A percentile compares a stretch with the other conserved stretches of the same genome.
Evolutionary conservation across 2,113 vertebrate species (phyloP).

Genomic region (Poeciliopsis prolifica): DNA sequence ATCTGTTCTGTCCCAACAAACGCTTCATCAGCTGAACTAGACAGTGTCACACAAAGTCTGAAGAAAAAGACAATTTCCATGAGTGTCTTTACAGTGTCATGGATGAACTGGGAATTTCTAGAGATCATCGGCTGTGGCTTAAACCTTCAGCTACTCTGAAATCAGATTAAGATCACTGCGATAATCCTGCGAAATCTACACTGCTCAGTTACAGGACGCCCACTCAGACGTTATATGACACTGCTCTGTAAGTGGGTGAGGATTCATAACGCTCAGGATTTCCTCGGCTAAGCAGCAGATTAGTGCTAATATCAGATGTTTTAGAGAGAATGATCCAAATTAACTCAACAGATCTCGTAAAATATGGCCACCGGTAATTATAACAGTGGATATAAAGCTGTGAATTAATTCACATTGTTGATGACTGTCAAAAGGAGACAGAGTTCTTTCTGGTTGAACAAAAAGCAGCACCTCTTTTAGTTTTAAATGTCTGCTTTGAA

Average conservation of each 20-base stretch:
- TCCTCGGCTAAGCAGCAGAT: constrained; percentile 58
- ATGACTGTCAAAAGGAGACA: constrained; percentile 15
- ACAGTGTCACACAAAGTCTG: too few relatives aligned
- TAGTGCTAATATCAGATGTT: constrained; percentile 56
- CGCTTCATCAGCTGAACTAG: too few relatives aligned
- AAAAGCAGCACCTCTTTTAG: constrained; percentile 6
- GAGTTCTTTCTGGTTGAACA: background rate
- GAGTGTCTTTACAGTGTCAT: background rate
- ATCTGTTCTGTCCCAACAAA: too few relatives aligned
- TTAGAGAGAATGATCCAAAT: constrained; percentile 46
- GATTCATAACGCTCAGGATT: constrained; percentile 57
- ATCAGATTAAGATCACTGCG: constrained; percentile 45
- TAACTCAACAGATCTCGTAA: constrained; percentile 25
- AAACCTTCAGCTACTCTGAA: constrained; percentile 1
- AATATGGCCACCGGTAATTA: constrained; percentile 45
- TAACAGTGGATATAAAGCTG: constrained; percentile 21
- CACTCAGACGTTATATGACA: constrained; percentile 23
- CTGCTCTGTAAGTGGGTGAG: constrained; percentile 17
- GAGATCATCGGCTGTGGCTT: background rate
- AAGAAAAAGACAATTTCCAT: too few relatives aligned
- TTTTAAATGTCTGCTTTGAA: constrained; percentile 31
- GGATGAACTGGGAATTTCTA: constrained; percentile 7
- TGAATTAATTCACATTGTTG: constrained; percentile 31
- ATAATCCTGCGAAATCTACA: constrained; percentile 63
- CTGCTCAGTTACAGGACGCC: constrained; percentile 41